Evolutionary conservation across 2,797 vertebrate species (phyloP), one percentile per base, ranked within the genome.

Genomic region (Enteromius treurensis): DNA sequence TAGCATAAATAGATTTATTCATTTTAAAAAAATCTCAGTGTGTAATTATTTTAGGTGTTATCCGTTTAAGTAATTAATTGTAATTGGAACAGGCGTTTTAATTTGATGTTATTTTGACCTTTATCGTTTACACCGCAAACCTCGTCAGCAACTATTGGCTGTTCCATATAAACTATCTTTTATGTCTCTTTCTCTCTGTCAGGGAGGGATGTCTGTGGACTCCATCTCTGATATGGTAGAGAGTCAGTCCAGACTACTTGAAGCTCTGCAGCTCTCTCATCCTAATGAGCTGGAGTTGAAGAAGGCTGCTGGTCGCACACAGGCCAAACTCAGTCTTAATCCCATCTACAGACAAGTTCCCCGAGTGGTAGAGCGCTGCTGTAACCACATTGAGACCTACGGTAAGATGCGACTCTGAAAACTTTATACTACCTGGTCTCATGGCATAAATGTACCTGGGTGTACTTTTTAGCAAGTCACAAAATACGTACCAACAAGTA

Each of bases 151-250:
- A 34, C 29, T 9, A 26, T n/a, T 49, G 51, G 17, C 40, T 71
- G 29, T 47, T 14, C 14, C n/a, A 74, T 37, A 29, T 15, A 53
- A 70, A 51, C 7, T n/a, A 11, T 60, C 37, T 21, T 84, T 74
- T 60, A 53, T 69, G 34, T 37, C 23, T 49, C 14, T 17, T 32
- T 64, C 26, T 80, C 7, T 82, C 29, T 37, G 23, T 84, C 0
- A 99, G 97, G 97, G 97, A 0, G 97, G 95, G 0, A 87, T 99
- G 84, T 99, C 96, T 0, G 96, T 96, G 68, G 97, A 99, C 90
- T 98, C 93, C 87, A 95, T 98, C 91, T 92, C 95, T 0, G 97
- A 99, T 86, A 92, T 99, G 45, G 96, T 97, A 0, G 95, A 96
- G 60, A 96, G 96, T 58, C 81, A 96, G 15, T 97, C 96, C 7